Percentiles rank a stretch among this genome's conserved stretches.
Evolutionary conservation across 2,113 vertebrate species (phyloP).

Genomic region (Anser cygnoides): DNA sequence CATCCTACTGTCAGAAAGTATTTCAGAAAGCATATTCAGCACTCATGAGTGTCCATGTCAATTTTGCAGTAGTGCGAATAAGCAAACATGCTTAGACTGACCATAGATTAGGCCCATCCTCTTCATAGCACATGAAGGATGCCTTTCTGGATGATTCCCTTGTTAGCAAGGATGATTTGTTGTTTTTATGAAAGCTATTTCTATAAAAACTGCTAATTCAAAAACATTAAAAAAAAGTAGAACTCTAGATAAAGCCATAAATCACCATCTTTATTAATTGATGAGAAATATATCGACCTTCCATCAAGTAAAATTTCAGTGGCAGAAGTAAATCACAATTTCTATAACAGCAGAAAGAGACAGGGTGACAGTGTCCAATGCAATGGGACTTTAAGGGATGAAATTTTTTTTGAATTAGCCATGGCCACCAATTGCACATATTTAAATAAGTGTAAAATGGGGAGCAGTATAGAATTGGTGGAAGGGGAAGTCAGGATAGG

Average conservation of each 20-base stretch:
- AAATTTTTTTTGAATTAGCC: not conserved
- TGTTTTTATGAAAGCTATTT: not conserved
- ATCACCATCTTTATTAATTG: not conserved
- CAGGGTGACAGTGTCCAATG: not conserved
- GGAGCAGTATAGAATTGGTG: not conserved
- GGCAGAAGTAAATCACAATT: not conserved
- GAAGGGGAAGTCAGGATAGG: not conserved
- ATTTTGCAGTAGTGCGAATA: not conserved
- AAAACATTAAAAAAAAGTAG: not conserved
- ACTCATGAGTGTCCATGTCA: not conserved
- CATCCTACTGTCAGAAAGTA: not conserved
- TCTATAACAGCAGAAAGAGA: not conserved
- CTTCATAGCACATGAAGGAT: not conserved
- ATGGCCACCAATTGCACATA: not conserved
- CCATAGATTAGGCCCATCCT: accelerated
- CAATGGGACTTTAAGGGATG: not conserved
- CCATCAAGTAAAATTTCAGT: not conserved
- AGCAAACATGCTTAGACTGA: not conserved
- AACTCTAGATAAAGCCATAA: not conserved
- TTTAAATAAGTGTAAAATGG: not conserved
- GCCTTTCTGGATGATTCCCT: not conserved
- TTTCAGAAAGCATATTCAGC: not conserved
- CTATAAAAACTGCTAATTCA: not conserved
- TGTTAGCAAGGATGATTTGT: not conserved
- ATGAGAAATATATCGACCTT: not conserved